Evolutionary conservation across 2,888 invertebrate species (phyloP), one percentile per base, ranked within the genome.

Genomic region (Scaptomyza polygonia): DNA sequence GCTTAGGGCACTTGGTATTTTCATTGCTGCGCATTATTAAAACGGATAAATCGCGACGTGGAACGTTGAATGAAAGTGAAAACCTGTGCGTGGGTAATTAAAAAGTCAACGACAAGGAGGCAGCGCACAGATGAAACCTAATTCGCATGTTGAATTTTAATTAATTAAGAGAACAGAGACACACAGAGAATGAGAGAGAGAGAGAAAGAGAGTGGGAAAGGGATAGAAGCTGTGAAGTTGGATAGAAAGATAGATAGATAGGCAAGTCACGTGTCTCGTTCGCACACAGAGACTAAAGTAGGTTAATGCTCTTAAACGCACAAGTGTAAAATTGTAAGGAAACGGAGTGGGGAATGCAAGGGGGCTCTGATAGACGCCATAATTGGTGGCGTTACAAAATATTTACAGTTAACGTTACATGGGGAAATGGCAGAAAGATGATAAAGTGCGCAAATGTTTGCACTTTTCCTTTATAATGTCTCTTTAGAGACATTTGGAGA

Each of bases 51-150:
- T 88, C 81, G 88, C 88, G 87, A 88, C 88, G 88, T 88, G 82
- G 87, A 59, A 66, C 66, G 80, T 56, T 84, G 86, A 83, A 66
- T 62, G 77, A 83, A 83, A 83, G 88, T 84, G 78, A 88, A 83
- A 83, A 86, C 84, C 87, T 86, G 88, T 85, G 83, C 88, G 86
- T 85, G 86, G 84, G 88, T 82, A 85, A 85, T 85, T 85, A 88
- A 88, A 72, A 78, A 68, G 82, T 67, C 77, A 73, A 64, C 65
- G 45, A 14, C 16, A 18, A 14, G 59, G 11, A 53, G 48, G 34
- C 43, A 29, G 47, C 34, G 18, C 45, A 48, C 51, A 67, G 69
- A 67, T 80, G 74, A 82, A 74, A 68, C 79, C 85, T 84, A 81
- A 84, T 81, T 88, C 88, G 85, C 88, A 81, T 78, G 85, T 76